These are phyloP conservation scores for Hydractinia echinata DNA, from an alignment of 30 jellyfish, hydroid and myxozoan species.

Conservation along the genomic window DNA sequence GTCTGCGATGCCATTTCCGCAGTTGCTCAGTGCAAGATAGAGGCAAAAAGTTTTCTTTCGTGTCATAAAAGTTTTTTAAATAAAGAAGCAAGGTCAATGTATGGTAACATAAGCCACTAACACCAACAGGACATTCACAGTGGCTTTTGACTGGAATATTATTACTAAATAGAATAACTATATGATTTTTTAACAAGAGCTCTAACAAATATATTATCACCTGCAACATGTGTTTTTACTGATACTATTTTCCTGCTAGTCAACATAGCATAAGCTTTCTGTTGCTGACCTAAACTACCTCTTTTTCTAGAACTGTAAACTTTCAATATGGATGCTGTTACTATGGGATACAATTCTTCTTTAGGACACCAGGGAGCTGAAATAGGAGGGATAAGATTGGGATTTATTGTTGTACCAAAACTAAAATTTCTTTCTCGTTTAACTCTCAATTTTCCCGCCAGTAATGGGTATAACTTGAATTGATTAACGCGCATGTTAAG, in stretches of 20 bases:
- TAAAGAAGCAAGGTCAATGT: not conserved
- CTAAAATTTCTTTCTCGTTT: no score
- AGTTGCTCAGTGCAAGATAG: conserved; percentile 21
- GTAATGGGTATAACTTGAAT: no score
- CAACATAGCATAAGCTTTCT: conserved; percentile 25
- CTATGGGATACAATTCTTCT: no score
- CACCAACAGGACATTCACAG: conserved; percentile 47
- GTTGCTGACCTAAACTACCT: conserved; percentile 28
- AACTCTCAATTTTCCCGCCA: no score
- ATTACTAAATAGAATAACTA: conserved; percentile 17
- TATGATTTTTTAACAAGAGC: conserved; percentile 27
- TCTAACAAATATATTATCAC: conserved; percentile 25
- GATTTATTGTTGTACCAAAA: no score
- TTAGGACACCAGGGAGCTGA: no score
- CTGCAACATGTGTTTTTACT: conserved; percentile 29
- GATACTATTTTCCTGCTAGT: conserved; percentile 29
- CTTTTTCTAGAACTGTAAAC: not conserved
- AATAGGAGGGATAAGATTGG: no score
- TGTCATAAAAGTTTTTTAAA: conserved; percentile 24
- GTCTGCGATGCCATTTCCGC: conserved; percentile 32
- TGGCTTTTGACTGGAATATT: conserved; percentile 14
- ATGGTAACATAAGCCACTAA: conserved; percentile 4
- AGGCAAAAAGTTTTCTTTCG: conserved; percentile 22
- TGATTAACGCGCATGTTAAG: no score
- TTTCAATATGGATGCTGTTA: not conserved